A percentile compares a stretch with the other conserved stretches of the same genome.
Evolutionary conservation across 1,140 invertebrate genomes (phyloP).

Genomic region (Drosophila leontia): DNA sequence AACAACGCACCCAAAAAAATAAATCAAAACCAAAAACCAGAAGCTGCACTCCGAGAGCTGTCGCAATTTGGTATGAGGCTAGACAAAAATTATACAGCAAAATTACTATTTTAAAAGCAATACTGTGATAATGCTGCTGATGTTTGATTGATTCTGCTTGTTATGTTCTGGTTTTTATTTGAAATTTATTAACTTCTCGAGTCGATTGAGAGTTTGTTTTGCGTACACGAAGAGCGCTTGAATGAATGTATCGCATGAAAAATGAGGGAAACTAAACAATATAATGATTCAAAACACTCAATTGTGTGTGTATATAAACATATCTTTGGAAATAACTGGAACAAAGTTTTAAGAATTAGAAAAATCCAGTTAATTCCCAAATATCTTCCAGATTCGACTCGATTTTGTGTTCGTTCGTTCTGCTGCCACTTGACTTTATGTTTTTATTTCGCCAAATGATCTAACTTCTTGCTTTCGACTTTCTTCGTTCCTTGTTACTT

Average conservation of each 20-base stretch:
- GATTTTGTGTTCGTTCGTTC: conserved; percentile 39
- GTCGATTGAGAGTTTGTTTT: conserved; percentile 18
- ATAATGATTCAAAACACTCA: conserved; percentile 3
- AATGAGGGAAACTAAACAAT: conserved; percentile 7
- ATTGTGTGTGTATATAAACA: too few relatives aligned
- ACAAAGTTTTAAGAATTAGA: not conserved
- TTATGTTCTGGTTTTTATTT: conserved; percentile 33
- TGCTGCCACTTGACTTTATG: conserved; percentile 39
- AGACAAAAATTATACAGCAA: conserved; percentile 33
- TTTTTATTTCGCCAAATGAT: conserved; percentile 34
- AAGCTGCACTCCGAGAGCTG: conserved; percentile 85
- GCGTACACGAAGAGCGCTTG: conserved; percentile 1
- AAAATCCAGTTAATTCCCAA: conserved; percentile 8
- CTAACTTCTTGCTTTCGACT: conserved; percentile 28
- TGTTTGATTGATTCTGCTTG: conserved; percentile 58
- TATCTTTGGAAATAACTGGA: conserved; percentile 14
- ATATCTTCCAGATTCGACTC: conserved; percentile 22
- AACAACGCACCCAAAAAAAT: conserved; percentile 36
- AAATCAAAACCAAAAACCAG: conserved; percentile 77
- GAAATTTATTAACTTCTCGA: conserved; percentile 21
- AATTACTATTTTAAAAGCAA: conserved; percentile 46
- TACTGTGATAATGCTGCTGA: conserved; percentile 65
- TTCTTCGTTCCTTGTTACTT: conserved; percentile 28
- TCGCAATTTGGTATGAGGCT: conserved; percentile 85
- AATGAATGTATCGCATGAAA: conserved; percentile 29